Conservation (phyloP, 1,140 invertebrate species). For the Diploscapter pachys region DNA sequence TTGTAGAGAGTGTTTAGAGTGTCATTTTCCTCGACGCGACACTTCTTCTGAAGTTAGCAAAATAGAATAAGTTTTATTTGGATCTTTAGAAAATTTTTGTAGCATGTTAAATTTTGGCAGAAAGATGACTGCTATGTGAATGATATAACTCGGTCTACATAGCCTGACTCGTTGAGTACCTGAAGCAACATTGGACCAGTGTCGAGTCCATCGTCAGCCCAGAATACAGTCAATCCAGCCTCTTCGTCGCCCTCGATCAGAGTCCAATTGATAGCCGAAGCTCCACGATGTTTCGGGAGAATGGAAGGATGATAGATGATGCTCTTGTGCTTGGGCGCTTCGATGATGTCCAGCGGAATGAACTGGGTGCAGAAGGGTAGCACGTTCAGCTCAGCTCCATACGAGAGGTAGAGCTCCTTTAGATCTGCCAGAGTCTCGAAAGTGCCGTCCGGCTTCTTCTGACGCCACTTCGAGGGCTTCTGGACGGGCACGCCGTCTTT, state of each 20-base stretch:
- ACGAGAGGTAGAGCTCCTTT: slow-evolving; percentile 76
- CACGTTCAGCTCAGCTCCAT: slow-evolving; percentile 86
- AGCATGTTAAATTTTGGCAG: no score
- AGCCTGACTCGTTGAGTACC: slow-evolving; percentile 66
- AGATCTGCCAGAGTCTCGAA: slow-evolving; percentile 73
- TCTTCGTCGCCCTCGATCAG: slow-evolving; percentile 83
- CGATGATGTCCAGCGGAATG: slow-evolving; percentile 91
- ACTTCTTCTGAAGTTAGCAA: not conserved
- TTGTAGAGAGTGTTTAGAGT: slow-evolving; percentile 89
- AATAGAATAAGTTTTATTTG: no score
- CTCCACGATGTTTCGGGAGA: slow-evolving; percentile 83
- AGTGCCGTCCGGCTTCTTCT: slow-evolving; percentile 68
- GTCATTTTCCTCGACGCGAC: slow-evolving; percentile 76
- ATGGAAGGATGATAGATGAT: slow-evolving; percentile 95
- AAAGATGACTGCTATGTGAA: no score
- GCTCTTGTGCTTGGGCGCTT: slow-evolving; percentile 75
- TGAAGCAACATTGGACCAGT: slow-evolving; percentile 88
- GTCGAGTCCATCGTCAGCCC: slow-evolving; percentile 93
- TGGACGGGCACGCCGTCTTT: slow-evolving; percentile 78
- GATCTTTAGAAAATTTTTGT: no score
- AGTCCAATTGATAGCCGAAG: slow-evolving; percentile 92
- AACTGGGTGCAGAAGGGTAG: slow-evolving; percentile 93
- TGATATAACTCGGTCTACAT: not conserved
- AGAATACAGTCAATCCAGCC: slow-evolving; percentile 87
- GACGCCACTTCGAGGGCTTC: slow-evolving; percentile 84